Conservation (phyloP, 2,113 vertebrate genomes). For the Dolichallabes microphthalmus region DNA sequence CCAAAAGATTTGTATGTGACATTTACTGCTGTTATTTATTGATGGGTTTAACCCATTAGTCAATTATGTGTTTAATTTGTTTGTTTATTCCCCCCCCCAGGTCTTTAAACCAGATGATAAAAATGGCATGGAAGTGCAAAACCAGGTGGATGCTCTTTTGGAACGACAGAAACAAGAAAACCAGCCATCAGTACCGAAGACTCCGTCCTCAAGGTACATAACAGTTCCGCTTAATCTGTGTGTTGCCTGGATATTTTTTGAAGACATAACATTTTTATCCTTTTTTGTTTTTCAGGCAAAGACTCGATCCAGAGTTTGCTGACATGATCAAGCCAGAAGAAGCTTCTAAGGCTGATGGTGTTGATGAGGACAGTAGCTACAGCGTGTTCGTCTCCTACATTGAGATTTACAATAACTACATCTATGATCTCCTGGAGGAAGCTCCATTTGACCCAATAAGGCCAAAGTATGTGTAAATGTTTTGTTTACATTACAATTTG, state of each 20-base stretch:
- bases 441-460: slow-evolving; percentile 81
- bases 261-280: neutral
- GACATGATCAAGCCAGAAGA: slow-evolving; percentile 89
- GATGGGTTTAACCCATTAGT: neutral
- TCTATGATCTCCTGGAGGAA: slow-evolving; percentile 94
- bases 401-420: slow-evolving; percentile 98
- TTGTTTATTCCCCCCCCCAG: slow-evolving; percentile 61
- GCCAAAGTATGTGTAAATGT: slow-evolving; percentile 81
- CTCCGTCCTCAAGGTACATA: slow-evolving; percentile 76
- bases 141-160: slow-evolving; percentile 87
- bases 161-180: slow-evolving; percentile 89
- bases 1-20: slow-evolving; percentile 86
- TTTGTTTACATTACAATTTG: neutral
- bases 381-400: slow-evolving; percentile 94
- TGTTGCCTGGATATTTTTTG: neutral
- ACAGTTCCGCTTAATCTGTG: neutral
- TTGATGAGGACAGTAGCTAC: slow-evolving; percentile 94
- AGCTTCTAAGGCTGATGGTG: slow-evolving; percentile 77
- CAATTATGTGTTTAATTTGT: neutral
- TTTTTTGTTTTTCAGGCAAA: slow-evolving; percentile 70
- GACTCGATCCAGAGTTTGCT: slow-evolving; percentile 85
- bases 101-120: slow-evolving; percentile 95
- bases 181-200: slow-evolving; percentile 71
- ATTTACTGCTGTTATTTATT: slow-evolving; percentile 5
- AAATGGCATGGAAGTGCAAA: slow-evolving; percentile 91